Evolutionary conservation across 2,888 invertebrate species (phyloP), one percentile per base, ranked within the genome.

Genomic region (Tyria jacobaeae): DNA sequence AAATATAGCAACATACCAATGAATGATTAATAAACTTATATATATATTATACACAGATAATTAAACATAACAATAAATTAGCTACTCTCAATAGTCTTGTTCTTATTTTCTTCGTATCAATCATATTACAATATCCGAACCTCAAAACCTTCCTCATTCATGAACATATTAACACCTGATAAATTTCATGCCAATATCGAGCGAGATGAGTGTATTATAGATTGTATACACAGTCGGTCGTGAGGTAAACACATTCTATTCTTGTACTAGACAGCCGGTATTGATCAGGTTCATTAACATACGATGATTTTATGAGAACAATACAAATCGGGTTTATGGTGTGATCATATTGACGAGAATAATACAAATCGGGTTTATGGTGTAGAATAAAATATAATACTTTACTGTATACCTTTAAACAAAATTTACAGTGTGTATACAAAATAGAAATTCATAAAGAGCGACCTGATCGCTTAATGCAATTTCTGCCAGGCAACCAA

Each of bases 201-300:
- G 47, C 67, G 68, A 66, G 71, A 74, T 73, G 82, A 78, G 80
- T 81, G 79, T 77, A 80, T 81, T 80, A 81, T 63, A 80, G 75
- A 79, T 78, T 74, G 78, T 83, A 77, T 79, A 83, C 79, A 71
- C 70, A 65, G 63, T 70, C 66, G 70, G 70, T 73, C 81, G 79
- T 81, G 70, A 66, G 74, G 85, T 88, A 90, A 90, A 89, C 89
- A 87, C 69, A 71, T 73, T 80, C 89, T 92, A 91, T 92, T 91
- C 85, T 85, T 74, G 82, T 76, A 70, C 65, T 66, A 63, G 73
- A 77, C 76, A 75, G 76, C 76, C 62, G 73, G 71, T 60, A 57
- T 62, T 67, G 72, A 78, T 80, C 79, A 82, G 84, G 86, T 86
- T 89, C 89, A 89, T 88, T 88, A 89, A 85, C 87, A 84, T 83